A percentile compares a stretch with the other conserved stretches of the same genome.
Conservation (phyloP, 2,113 vertebrate genomes). For the Hiodon tergisus region DNA sequence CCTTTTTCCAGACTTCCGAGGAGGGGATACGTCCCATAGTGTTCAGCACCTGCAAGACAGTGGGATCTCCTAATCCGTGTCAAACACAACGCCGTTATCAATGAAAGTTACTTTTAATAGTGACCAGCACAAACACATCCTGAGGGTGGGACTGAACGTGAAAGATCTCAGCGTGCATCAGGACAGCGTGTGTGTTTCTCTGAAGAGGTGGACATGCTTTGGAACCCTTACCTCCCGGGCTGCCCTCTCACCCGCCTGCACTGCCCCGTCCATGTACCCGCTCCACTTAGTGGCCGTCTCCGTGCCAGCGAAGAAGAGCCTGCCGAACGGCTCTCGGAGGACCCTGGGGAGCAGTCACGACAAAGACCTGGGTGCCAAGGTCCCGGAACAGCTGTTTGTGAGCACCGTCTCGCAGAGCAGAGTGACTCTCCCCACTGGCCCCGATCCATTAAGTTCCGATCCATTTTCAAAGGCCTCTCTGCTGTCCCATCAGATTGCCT, state of each 20-base stretch:
- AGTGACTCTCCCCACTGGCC: too few species aligned
- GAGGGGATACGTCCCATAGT: conserved; percentile 17
- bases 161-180: too few species aligned
- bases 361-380: not conserved
- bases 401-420: not conserved
- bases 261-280: conserved; percentile 76
- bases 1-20: conserved; percentile 24
- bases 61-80: not conserved
- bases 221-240: conserved; percentile 66
- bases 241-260: conserved; percentile 63
- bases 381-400: not conserved
- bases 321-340: conserved; percentile 65
- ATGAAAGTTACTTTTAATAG: not conserved
- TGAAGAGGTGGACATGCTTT: not conserved
- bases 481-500: too few species aligned
- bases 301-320: conserved; percentile 71
- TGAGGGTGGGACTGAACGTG: not conserved
- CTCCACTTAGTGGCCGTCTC: conserved; percentile 76
- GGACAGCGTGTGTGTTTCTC: not conserved
- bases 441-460: too few species aligned
- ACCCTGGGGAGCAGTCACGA: conserved; percentile 50
- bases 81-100: not conserved
- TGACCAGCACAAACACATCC: not conserved
- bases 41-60: conserved; percentile 19
- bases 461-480: too few species aligned